phyloP scores from a whole-genome alignment of 2,888 invertebrate genomes.

The Allolobophora icterica region DNA sequence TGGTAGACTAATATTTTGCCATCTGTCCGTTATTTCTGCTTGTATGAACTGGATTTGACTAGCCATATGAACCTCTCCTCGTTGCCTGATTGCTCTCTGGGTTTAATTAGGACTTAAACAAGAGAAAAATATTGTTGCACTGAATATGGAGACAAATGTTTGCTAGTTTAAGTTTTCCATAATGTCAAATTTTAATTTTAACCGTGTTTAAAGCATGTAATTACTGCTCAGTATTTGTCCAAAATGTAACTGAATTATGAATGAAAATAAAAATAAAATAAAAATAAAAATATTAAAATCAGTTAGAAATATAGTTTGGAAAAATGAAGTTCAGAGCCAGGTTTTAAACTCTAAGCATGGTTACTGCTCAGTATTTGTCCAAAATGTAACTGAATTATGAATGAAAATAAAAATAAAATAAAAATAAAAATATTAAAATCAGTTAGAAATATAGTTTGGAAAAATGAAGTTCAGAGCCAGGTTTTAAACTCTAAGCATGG shows the following conservation, averaged over 20 bases:
- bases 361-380: neutral
- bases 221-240: neutral
- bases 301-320: neutral
- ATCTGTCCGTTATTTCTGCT: neutral
- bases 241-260: neutral
- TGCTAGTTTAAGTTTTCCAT: neutral
- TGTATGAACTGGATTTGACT: neutral
- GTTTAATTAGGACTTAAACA: neutral
- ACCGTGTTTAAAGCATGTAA: neutral
- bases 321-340: neutral
- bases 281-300: neutral
- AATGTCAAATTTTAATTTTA: neutral
- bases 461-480: neutral
- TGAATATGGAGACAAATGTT: neutral
- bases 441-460: neutral
- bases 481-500: neutral
- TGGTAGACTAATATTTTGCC: slow-evolving; percentile 1
- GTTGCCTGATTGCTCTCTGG: neutral
- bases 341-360: neutral
- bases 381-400: neutral
- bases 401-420: neutral
- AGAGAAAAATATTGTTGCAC: neutral
- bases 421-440: neutral
- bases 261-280: neutral
- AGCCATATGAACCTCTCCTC: neutral